Base-by-base conservation (phyloP, 2,113 vertebrate genomes). In the Xenotilapia longispinis region DNA sequence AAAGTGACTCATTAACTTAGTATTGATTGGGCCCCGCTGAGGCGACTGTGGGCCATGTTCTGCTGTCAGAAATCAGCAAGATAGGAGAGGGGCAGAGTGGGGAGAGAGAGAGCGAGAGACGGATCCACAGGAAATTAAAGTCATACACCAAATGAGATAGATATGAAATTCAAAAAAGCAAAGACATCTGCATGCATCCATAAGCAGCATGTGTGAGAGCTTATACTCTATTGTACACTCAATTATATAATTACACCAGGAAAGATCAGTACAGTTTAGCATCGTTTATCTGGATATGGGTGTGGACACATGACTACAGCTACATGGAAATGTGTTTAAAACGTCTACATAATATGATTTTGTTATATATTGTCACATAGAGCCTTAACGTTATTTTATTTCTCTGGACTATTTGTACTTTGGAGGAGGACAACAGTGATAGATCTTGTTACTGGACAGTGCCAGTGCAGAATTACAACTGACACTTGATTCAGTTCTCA, bases 1-100 rank as follows among this genome's bases (percentile, higher is more conserved):
- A 94, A 87, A 87, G 82, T 88, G 78, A 92, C 86, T 95, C 9
- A n/a, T 94, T 93, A 90, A 94, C 84, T 89, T 60, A 26, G 38
- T 36, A 53, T 92, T 86, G 73, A 95, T 93, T 89, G 65, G 47
- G 80, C 57, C 68, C 93, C 89, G 82, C 81, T 47, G 79, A 58
- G 60, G 82, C n/a, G 15, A 87, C 78, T 85, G 84, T 4, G 70
- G 93, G 89, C 87, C 93, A 84, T 60, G 82, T 84, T 47, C 57
- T 38, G 60, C 86, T 80, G 86, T 91, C 80, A 87, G 92, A 95
- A 91, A 94, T 84, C 81, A 94, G 81, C n/a, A 70, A 87, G 49
- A 89, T 90, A 89, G 80, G 21, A 51, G 12, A 45, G n/a, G 55
- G 36, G 73, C n/a, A 36, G n/a, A 33, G 13, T 33, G 15, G 12